Conservation (phyloP, 1,140 invertebrate genomes). For the Drosophila repletoides region DNA sequence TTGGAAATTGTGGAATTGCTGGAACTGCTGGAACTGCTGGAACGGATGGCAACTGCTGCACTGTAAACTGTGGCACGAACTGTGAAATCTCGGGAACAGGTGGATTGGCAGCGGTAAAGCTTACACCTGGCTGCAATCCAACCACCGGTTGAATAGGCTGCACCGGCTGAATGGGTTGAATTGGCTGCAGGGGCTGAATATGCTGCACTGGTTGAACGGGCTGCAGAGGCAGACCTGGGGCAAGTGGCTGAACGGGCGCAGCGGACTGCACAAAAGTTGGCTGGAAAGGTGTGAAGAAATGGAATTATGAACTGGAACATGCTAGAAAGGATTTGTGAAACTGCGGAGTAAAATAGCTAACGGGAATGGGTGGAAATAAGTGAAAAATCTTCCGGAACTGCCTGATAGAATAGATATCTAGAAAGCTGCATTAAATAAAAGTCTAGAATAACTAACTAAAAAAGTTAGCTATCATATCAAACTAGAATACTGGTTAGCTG, state of each 20-base stretch:
- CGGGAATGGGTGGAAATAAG: too few species aligned
- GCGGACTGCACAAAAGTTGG: slow-evolving; percentile 50
- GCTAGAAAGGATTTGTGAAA: neutral
- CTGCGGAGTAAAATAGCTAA: too few species aligned
- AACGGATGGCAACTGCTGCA: slow-evolving; percentile 12
- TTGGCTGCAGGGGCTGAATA: slow-evolving; percentile 15
- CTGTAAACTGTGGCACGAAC: slow-evolving; percentile 20
- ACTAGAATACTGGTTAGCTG: too few species aligned
- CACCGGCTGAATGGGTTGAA: slow-evolving; percentile 38
- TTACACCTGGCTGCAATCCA: slow-evolving; percentile 40
- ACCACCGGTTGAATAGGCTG: slow-evolving; percentile 46
- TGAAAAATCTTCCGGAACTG: too few species aligned
- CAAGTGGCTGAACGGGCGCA: slow-evolving; percentile 26
- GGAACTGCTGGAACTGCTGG: slow-evolving; percentile 42
- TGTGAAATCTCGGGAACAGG: slow-evolving; percentile 40
- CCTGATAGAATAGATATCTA: too few species aligned
- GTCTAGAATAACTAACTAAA: too few species aligned
- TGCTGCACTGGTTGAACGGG: slow-evolving; percentile 43
- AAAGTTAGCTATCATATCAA: too few species aligned
- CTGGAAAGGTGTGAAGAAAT: slow-evolving; percentile 11
- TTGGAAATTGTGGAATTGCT: slow-evolving; percentile 13
- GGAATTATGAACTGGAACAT: neutral
- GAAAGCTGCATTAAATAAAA: too few species aligned
- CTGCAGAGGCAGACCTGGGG: slow-evolving; percentile 14
- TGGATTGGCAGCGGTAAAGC: slow-evolving; percentile 29